Evolutionary conservation across 2,797 vertebrate species (phyloP), one percentile per base, ranked within the genome.

Genomic region (Centropyge bicolor): DNA sequence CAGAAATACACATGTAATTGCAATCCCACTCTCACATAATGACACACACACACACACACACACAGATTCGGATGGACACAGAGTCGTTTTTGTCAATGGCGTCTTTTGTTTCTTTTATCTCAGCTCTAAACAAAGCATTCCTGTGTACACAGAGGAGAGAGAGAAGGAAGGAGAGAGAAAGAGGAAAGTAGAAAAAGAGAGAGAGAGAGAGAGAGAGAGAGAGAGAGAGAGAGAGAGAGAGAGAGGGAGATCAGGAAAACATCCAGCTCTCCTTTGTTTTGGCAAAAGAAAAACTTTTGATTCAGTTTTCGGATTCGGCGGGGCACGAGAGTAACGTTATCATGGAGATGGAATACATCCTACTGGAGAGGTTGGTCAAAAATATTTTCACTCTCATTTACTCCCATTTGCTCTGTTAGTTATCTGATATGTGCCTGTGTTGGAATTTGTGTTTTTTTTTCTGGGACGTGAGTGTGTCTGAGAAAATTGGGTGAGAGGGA

Each of bases 21-120:
- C 78, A 86, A 55, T 74, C 80, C 69, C 67, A 80, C 79, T 72
- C 83, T 49, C 77, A 67, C 83, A 89, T 43, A 78, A 60, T 74
- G 52, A 66, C 73, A 51, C 83, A 86, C 66, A 56, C 54, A 56
- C 27, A 56, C 55, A 66, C 81, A 69, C 75, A 85, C 85, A 84
- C 78, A 82, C 81, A 66, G 71, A 51, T 81, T 84, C 62, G 35
- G 82, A 90, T 86, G 90, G 87, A 67, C 78, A 91, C 86, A 86
- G 84, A 91, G 89, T 91, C 71, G 76, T 92, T 93, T 95, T 92
- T 92, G 93, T 96, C 90, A 94, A 92, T 93, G 90, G 88, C 20
- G 76, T 89, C 94, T 94, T 94, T 95, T 95, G 95, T 95, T 82
- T 90, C 86, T 92, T 94, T 95, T 93, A 94, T 94, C 91, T 93